Evolutionary conservation across 1,140 invertebrate genomes (phyloP).

Genomic region (Drosophila insularis): DNA sequence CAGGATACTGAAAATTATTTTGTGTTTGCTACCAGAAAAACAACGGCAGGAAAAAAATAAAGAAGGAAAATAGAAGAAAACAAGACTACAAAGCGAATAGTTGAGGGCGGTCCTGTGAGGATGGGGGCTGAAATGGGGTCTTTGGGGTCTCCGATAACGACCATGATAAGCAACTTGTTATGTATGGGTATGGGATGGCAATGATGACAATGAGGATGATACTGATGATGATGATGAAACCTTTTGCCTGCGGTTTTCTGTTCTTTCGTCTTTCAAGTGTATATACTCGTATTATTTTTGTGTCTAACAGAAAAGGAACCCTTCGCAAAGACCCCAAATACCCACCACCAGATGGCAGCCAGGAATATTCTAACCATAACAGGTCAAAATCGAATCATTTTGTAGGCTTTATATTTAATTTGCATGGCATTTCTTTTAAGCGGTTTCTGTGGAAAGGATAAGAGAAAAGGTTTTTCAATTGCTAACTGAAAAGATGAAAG

Average conservation of each 20-base stretch:
- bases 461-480: neutral
- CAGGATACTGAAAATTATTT: slow-evolving; percentile 7
- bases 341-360: neutral
- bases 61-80: slow-evolving; percentile 8
- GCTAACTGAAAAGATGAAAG: neutral
- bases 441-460: slow-evolving; percentile 12
- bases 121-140: neutral
- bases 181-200: slow-evolving; percentile 8
- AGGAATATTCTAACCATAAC: neutral
- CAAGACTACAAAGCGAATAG: slow-evolving; percentile 1
- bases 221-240: slow-evolving; percentile 43
- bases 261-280: slow-evolving; percentile 14
- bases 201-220: slow-evolving; percentile 40
- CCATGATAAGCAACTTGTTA: slow-evolving; percentile 54
- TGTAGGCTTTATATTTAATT: slow-evolving; percentile 73
- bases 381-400: slow-evolving; percentile 69
- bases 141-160: slow-evolving; percentile 8
- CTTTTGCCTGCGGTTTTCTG: slow-evolving; percentile 41
- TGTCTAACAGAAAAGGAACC: neutral
- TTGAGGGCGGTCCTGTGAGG: neutral
- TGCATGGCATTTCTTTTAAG: slow-evolving; percentile 55
- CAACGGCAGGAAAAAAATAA: slow-evolving; percentile 3
- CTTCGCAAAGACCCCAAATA: neutral
- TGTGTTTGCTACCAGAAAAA: slow-evolving; percentile 26
- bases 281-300: neutral